Evolutionary conservation across 2,113 vertebrate genomes (phyloP).

Genomic region (Corydoras sp.): DNA sequence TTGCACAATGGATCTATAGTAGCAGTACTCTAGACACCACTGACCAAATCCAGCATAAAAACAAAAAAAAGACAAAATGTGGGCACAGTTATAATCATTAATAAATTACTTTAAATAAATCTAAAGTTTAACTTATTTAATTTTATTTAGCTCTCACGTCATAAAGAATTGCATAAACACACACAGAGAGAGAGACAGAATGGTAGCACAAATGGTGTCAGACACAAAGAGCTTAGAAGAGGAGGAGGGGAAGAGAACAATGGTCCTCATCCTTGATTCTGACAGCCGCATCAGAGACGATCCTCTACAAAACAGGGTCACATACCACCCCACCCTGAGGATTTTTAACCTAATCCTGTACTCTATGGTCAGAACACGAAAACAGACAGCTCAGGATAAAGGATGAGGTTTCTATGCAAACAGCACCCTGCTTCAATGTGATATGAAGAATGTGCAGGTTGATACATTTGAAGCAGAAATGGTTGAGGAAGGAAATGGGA

Average conservation of each 20-base stretch:
- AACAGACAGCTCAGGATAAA: conserved; percentile 1
- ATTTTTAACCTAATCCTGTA: conserved; percentile 19
- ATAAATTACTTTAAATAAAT: too few species aligned
- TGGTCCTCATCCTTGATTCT: conserved; percentile 6
- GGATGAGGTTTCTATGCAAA: neutral
- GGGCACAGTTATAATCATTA: too few species aligned
- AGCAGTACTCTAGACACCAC: too few species aligned
- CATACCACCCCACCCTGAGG: conserved; percentile 14
- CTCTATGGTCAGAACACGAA: conserved; percentile 5
- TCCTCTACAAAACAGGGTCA: conserved; percentile 37
- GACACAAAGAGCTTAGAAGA: conserved; percentile 38
- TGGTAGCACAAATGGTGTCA: conserved; percentile 29
- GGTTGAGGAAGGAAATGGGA: neutral
- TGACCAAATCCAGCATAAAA: too few species aligned
- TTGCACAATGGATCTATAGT: too few species aligned
- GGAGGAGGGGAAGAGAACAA: conserved; percentile 30
- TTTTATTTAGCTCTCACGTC: too few species aligned
- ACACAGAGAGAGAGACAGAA: conserved; percentile 1
- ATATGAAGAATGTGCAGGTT: too few species aligned
- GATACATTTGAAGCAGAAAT: neutral
- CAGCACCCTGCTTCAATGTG: neutral
- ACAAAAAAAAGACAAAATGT: too few species aligned
- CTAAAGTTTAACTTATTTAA: too few species aligned
- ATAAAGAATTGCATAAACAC: conserved; percentile 16
- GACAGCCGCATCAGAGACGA: conserved; percentile 21